Evolutionary conservation across 2,797 vertebrate genomes (phyloP).

Genomic region (Catharus ustulatus): DNA sequence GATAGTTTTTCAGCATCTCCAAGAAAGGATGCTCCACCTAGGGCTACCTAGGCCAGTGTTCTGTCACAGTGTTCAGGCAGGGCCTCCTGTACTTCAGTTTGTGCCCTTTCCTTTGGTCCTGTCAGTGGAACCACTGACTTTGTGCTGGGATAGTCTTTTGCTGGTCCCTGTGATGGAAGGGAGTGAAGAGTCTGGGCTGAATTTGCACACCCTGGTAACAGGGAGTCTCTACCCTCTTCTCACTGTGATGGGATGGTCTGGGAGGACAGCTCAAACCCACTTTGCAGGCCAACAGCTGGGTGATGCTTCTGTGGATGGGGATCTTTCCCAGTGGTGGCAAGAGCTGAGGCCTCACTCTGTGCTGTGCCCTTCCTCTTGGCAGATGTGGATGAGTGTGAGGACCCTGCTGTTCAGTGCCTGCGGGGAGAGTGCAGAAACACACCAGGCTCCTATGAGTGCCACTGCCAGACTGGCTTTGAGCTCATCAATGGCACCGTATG

Average conservation of each 20-base stretch:
- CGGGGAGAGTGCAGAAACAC: conserved; percentile 88
- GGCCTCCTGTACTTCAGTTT: neutral
- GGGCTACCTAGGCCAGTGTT: neutral
- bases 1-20: neutral
- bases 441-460: conserved; percentile 84
- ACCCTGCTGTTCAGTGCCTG: conserved; percentile 82
- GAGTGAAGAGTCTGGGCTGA: neutral
- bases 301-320: neutral
- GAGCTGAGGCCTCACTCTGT: neutral
- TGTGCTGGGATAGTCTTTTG: neutral
- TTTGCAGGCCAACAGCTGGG: neutral
- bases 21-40: neutral
- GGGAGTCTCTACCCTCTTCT: neutral
- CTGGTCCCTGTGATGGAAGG: neutral
- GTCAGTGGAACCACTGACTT: neutral
- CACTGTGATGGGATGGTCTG: neutral
- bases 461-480: conserved; percentile 83
- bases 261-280: neutral
- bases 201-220: neutral
- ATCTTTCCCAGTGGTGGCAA: neutral
- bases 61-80: neutral
- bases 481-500: conserved; percentile 68
- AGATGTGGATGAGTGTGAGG: conserved; percentile 91
- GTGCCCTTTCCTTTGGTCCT: neutral
- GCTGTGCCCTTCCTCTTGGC: conserved; percentile 31